These are phyloP conservation scores for Tyrophagus putrescentiae DNA, from an alignment of 1,140 invertebrate species.

Conservation along the genomic window DNA sequence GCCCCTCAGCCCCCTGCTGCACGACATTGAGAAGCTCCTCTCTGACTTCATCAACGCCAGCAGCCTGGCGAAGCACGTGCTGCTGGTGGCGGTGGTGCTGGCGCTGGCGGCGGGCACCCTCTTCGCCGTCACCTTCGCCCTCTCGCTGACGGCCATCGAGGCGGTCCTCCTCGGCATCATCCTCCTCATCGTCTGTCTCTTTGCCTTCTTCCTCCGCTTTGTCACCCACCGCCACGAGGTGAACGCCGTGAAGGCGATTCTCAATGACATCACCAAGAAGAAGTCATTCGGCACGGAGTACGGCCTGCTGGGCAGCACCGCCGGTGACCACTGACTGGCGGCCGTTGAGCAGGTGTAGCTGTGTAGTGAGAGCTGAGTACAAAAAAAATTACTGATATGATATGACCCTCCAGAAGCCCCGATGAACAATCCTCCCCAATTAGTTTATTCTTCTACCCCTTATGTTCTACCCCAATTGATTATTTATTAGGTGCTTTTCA, in stretches of 20 bases:
- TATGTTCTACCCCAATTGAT: no score
- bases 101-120: conserved; percentile 93
- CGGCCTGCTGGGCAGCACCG: no score
- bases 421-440: no score
- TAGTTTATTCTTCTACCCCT: no score
- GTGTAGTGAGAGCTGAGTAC: no score
- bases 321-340: no score
- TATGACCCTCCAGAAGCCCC: no score
- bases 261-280: conserved; percentile 9
- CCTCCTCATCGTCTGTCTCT: conserved; percentile 86
- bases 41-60: not conserved
- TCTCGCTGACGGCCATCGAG: not conserved
- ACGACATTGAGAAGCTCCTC: not conserved
- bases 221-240: conserved; percentile 5
- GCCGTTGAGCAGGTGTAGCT: no score
- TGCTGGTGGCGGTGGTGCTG: conserved; percentile 40
- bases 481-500: no score
- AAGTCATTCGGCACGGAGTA: not conserved
- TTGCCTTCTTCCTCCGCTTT: conserved; percentile 46
- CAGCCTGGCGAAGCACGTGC: not conserved
- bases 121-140: conserved; percentile 50
- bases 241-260: conserved; percentile 18
- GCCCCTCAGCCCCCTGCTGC: no score
- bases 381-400: no score
- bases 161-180: conserved; percentile 48